phyloP scores from a whole-genome alignment of 2,113 vertebrate genomes.

The Melanerpes formicivorus region DNA sequence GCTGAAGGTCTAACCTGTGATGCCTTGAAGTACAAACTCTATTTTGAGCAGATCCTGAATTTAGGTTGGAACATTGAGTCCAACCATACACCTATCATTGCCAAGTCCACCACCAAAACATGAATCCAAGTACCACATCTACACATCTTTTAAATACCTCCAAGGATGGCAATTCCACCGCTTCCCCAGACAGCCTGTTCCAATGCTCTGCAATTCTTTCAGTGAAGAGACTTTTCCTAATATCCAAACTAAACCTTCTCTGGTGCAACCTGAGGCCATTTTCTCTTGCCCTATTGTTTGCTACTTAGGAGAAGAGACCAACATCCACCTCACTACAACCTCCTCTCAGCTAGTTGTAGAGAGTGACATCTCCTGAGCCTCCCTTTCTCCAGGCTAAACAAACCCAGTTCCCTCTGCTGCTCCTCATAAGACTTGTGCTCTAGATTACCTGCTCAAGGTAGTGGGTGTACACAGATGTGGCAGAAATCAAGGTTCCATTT shows the following conservation, averaged over 20 bases:
- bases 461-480: background rate
- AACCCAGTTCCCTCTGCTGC: background rate
- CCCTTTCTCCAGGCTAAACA: background rate
- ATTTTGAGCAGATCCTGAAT: background rate
- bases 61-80: background rate
- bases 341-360: background rate
- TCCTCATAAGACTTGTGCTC: background rate
- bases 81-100: background rate
- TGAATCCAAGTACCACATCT: background rate
- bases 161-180: background rate
- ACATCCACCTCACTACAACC: background rate
- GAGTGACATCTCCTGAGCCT: background rate
- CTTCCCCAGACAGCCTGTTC: background rate
- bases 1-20: background rate
- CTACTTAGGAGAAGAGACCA: background rate
- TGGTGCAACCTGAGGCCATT: background rate
- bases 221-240: background rate
- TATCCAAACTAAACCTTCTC: background rate
- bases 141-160: background rate
- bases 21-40: background rate
- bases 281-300: background rate
- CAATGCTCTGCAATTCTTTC: background rate
- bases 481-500: background rate
- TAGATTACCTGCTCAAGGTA: background rate
- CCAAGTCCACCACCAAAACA: background rate